These are phyloP conservation scores for Apotomis betuletana DNA, from an alignment of 2,888 invertebrate genomes.

Conservation along the genomic window DNA sequence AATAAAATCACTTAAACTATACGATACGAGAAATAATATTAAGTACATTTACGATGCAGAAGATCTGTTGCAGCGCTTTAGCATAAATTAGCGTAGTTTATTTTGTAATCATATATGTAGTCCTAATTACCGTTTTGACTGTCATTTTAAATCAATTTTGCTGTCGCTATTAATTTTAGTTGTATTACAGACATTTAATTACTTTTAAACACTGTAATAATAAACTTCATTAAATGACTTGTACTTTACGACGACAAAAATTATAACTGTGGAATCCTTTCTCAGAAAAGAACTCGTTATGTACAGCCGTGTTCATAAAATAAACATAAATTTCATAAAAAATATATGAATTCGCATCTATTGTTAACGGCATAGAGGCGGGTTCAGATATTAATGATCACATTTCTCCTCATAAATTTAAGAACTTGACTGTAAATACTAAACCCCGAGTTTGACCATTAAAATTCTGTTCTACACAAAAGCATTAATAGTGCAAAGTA, in stretches of 20 bases:
- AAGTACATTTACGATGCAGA: constrained; percentile 7
- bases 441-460: too few relatives aligned
- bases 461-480: background rate
- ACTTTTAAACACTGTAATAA: background rate
- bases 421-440: too few relatives aligned
- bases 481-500: background rate
- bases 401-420: too few relatives aligned
- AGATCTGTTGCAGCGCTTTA: constrained; percentile 3
- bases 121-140: background rate
- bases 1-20: constrained; percentile 15
- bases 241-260: background rate
- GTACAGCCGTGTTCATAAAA: background rate
- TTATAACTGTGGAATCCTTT: background rate
- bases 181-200: background rate
- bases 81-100: constrained; percentile 3
- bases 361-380: too few relatives aligned
- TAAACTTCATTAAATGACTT: background rate
- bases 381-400: too few relatives aligned
- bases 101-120: background rate
- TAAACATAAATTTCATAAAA: too few relatives aligned
- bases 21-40: constrained; percentile 8
- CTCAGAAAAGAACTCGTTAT: background rate
- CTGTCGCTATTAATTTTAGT: background rate
- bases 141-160: background rate
- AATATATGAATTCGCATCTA: too few relatives aligned